phyloP scores from a whole-genome alignment of 2,797 vertebrate genomes.

The Podarcis siculus region DNA sequence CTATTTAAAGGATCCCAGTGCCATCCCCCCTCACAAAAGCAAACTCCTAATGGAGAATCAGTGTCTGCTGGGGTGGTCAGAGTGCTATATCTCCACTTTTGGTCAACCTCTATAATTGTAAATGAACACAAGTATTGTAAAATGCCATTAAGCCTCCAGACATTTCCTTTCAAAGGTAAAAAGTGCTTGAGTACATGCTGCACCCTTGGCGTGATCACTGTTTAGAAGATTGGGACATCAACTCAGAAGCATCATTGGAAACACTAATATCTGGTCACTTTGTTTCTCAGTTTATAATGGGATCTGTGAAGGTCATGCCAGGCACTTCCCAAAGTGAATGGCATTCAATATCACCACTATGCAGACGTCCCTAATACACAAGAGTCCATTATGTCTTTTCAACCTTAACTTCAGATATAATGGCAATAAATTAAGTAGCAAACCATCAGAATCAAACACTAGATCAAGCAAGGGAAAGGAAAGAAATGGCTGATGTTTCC shows the following conservation, averaged over 20 bases:
- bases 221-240: too few species aligned
- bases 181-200: too few species aligned
- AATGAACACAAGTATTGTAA: too few species aligned
- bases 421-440: background rate
- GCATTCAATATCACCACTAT: background rate
- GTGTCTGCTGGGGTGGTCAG: too few species aligned
- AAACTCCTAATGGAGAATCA: too few species aligned
- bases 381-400: background rate
- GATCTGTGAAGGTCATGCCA: background rate
- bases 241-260: background rate
- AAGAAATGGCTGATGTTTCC: background rate
- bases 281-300: background rate
- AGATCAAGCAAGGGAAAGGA: slow-evolving; percentile 23
- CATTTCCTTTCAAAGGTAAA: too few species aligned
- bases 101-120: too few species aligned
- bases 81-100: too few species aligned
- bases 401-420: background rate
- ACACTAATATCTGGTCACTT: background rate
- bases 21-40: too few species aligned
- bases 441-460: background rate
- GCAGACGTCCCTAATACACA: background rate
- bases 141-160: too few species aligned
- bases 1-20: too few species aligned
- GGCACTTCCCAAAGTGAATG: background rate
- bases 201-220: too few species aligned